Base-by-base conservation (phyloP, 2,797 vertebrate species). In the Tenualosa thibaudeaui region DNA sequence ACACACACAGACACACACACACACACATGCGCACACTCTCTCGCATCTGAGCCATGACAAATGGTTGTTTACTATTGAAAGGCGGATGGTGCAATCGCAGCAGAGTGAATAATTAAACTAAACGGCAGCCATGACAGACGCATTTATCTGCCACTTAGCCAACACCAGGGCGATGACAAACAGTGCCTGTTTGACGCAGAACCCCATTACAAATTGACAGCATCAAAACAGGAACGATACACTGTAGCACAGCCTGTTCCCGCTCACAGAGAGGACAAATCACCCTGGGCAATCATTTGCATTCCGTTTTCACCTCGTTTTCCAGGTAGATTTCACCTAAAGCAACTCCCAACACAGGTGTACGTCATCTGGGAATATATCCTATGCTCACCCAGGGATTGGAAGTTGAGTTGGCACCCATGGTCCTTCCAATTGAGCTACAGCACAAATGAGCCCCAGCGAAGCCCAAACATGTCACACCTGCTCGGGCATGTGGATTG, bases 141-240 rank as follows among this genome's bases (percentile, higher is more conserved):
- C 68, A 75, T 75, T 75, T 75, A 75, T 75, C 68, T 75, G 68
- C 68, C 68, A 75, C 68, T 75, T 75, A 75, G 37, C 68, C 3
- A 2, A 17, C 31, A 17, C 68, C 17, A 75, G 68, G 68, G 10
- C 4, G 68, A 19, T 75, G 68, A 75, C 68, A 75, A 54, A 54
- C 24, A 19, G 17, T 0, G 31, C 17, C 13, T 6, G 68, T 15
- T 15, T 75, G 65, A 37, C 12, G 26, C 1, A 13, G 10, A 17
- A 13, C 65, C 26, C 26, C 65, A 37, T 71, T 71, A 71, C 68
- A 19, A 37, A 75, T 17, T 13, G 37, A 75, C 5, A 13, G 68
- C 37, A 2, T 75, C 68, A 75, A 31, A 40, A 75, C 12, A 37
- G 68, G 68, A 10, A 12, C 13, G 31, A 43, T 26, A 65, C 60